Base-by-base conservation (phyloP, 1,140 invertebrate species). In the Aphaenogaster ashmeadi region DNA sequence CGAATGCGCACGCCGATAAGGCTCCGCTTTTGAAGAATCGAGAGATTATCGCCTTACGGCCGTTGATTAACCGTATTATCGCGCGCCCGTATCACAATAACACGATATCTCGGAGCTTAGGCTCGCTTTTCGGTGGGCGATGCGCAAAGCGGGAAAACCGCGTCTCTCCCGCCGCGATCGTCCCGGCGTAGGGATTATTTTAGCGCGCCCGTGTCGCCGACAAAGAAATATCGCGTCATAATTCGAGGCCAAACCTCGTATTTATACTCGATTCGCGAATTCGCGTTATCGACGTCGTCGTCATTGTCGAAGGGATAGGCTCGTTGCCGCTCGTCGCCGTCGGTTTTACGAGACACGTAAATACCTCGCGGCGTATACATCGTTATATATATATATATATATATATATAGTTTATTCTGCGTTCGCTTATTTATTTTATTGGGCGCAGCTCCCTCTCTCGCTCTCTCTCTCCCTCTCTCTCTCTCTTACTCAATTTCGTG, bases 121-220 rank as follows among this genome's bases (percentile, higher is more conserved):
- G 2, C 13, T 41, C 38, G 38, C n/a, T n/a, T 41, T 47, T 11
- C n/a, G 41, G 11, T 6, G 64, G 41, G 41, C n/a, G 66, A 69
- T 47, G 50, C 66, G 41, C 21, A 66, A 38, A 66, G 64, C 64
- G 15, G 36, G 15, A 66, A 27, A 66, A 18, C 66, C 21, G 21
- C n/a, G 41, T 41, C 66, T 41, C 66, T 69, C n/a, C 38, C 64
- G 64, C n/a, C 38, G n/a, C 21, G 13, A 69, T 69, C 41, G 27
- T 27, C 27, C 27, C 27, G 66, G 41, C 66, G n/a, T 69, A 69
- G 66, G 66, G 66, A 69, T 69, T 69, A 69, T 69, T 69, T 69
- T 50, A 69, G 66, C 66, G 21, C 66, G 66, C 2, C 66, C 13
- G 66, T 33, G 66, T 69, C 66, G 44, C 4, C 66, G 66, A 50